Base-by-base conservation (phyloP, 2,888 invertebrate species). In the Chouioia cunea region DNA sequence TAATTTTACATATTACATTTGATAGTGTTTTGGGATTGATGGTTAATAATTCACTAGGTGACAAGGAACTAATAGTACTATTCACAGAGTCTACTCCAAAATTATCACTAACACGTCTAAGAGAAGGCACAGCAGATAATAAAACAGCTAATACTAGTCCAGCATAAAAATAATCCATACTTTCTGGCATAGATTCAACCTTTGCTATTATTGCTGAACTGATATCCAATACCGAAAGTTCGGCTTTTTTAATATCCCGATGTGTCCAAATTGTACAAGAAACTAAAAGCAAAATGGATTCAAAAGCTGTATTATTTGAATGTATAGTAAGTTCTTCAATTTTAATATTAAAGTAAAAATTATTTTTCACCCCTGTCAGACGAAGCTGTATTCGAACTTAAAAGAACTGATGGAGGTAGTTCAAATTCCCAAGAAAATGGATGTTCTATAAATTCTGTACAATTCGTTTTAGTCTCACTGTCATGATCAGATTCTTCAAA, bases 191-290 rank as follows among this genome's bases (percentile, higher is more conserved):
- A 20, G 90, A 89, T 79, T 97, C 97, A 2, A 97, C 97, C 77
- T 94, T 92, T 76, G 94, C 93, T 76, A 97, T 97, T 79, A 98
- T 97, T 75, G 93, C 93, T 79, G 96, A 96, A 82, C 96, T 96
- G 79, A 98, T 97, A 86, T 98, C 97, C 71, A 98, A 88, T 2
- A 97, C 96, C 0, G 97, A 96, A 76, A 98, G 88, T 85, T 97
- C 96, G 0, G 96, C 95, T 83, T 97, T 97, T 81, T 97, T 94
- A 23, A 94, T 92, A 74, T 97, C 96, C 8, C 93, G 91, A 43
- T 91, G 91, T 82, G 97, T 96, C 97, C 97, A 98, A 87, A 98
- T 93, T 60, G 96, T 95, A 83, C 97, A 98, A 80, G 95, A 97
- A 73, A 97, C 97, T 97, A 18, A 58, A 72, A 67, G 62, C 50